Conservation (phyloP, 2,797 vertebrate genomes). For the Morus bassanus region DNA sequence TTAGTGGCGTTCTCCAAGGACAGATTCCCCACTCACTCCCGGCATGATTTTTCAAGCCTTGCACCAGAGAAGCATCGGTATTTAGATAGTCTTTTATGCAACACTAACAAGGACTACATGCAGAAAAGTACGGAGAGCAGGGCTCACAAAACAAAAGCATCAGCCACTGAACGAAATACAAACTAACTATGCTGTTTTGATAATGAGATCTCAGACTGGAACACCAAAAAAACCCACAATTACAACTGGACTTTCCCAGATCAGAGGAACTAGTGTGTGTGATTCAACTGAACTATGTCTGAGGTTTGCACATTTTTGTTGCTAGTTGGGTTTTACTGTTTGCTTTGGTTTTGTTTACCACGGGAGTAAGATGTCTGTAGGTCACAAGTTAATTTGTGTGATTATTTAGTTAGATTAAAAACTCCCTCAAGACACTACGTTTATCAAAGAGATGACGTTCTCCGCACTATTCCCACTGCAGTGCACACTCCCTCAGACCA, state of each 20-base stretch:
- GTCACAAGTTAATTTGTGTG: background rate
- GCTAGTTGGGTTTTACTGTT: background rate
- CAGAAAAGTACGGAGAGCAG: background rate
- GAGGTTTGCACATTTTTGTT: background rate
- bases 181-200: background rate
- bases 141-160: conserved; percentile 25
- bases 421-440: background rate
- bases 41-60: background rate
- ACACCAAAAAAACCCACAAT: background rate
- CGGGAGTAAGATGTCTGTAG: background rate
- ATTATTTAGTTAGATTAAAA: background rate
- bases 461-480: background rate
- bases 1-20: background rate
- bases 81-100: background rate
- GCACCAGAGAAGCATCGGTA: background rate
- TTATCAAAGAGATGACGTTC: background rate
- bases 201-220: background rate
- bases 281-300: background rate
- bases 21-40: background rate
- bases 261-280: background rate
- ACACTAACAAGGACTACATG: background rate
- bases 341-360: background rate
- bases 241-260: conserved; percentile 14
- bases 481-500: background rate
- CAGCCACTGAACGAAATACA: conserved; percentile 24